Percentiles rank a stretch among this genome's conserved stretches.
These are phyloP conservation scores for Criorhina ranunculi DNA, from an alignment of 2,888 invertebrate genomes.

Conservation along the genomic window DNA sequence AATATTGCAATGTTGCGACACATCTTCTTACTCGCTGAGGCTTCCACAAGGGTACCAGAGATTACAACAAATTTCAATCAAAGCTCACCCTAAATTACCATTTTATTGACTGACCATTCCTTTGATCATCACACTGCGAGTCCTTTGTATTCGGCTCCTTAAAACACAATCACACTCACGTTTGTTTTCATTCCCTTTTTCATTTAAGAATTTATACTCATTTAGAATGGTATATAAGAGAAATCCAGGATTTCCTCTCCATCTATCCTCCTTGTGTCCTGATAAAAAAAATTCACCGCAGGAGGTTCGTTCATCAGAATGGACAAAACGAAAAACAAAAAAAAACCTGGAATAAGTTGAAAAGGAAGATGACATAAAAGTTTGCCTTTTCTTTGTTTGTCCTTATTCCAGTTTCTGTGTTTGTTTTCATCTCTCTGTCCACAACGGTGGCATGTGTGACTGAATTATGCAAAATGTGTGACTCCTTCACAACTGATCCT, in stretches of 20 bases:
- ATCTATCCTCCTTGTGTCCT: slow-evolving; percentile 3
- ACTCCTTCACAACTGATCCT: slow-evolving; percentile 55
- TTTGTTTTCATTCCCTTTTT: too few relatives aligned
- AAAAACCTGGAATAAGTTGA: background rate
- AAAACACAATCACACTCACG: too few relatives aligned
- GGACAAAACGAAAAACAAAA: slow-evolving; percentile 1
- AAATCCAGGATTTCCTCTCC: background rate
- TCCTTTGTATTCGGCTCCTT: too few relatives aligned
- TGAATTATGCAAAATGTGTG: slow-evolving; percentile 60
- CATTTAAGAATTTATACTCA: too few relatives aligned
- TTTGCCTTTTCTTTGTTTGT: slow-evolving; percentile 22
- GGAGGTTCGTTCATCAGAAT: slow-evolving; percentile 20
- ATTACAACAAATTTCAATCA: too few relatives aligned
- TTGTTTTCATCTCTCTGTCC: background rate
- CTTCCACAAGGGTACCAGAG: too few relatives aligned
- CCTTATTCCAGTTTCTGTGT: background rate
- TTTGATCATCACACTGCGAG: too few relatives aligned
- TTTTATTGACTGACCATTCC: too few relatives aligned
- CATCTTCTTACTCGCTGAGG: too few relatives aligned
- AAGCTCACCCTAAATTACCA: too few relatives aligned
- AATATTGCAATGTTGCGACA: too few relatives aligned
- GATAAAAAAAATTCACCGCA: slow-evolving; percentile 44
- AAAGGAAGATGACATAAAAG: slow-evolving; percentile 33
- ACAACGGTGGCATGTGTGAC: slow-evolving; percentile 17
- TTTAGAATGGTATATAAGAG: too few relatives aligned